Evolutionary conservation across 2,888 invertebrate species (phyloP).

Genomic region (Agriotes lineatus): DNA sequence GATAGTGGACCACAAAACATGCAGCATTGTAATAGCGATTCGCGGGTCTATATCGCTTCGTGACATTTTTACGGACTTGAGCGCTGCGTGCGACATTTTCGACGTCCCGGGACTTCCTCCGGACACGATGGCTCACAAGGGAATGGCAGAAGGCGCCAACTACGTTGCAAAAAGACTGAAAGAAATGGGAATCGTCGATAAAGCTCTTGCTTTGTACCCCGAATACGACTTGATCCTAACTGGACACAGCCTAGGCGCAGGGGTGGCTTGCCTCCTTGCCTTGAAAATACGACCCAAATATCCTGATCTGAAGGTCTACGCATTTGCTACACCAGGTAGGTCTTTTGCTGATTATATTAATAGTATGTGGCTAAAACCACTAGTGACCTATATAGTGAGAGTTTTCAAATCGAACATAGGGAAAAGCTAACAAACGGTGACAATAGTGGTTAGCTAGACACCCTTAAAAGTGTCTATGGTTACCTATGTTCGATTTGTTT

Average conservation of each 20-base stretch:
- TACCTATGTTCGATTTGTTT: too few species aligned
- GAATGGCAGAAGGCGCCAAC: conserved; percentile 86
- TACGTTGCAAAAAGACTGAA: conserved; percentile 79
- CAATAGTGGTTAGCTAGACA: too few species aligned
- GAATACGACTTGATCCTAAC: conserved; percentile 84
- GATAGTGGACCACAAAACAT: conserved; percentile 83
- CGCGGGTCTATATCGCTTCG: conserved; percentile 88
- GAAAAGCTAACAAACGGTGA: too few species aligned
- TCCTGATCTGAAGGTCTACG: conserved; percentile 86
- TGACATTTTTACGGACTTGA: conserved; percentile 88
- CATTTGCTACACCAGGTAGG: conserved; percentile 87
- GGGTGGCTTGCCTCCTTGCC: conserved; percentile 85
- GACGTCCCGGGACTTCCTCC: conserved; percentile 76
- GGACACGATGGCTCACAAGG: conserved; percentile 85
- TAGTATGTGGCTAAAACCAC: too few species aligned
- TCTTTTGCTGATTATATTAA: too few species aligned
- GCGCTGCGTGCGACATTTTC: conserved; percentile 80
- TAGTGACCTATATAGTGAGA: too few species aligned
- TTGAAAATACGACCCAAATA: conserved; percentile 83
- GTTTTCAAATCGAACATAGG: too few species aligned
- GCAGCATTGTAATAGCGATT: conserved; percentile 85
- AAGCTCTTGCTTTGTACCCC: conserved; percentile 78
- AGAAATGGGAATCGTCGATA: conserved; percentile 75
- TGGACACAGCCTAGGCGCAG: conserved; percentile 92
- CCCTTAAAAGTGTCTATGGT: too few species aligned